Base-by-base conservation (phyloP, 2,888 invertebrate genomes). In the Eremobia ochroleuca region DNA sequence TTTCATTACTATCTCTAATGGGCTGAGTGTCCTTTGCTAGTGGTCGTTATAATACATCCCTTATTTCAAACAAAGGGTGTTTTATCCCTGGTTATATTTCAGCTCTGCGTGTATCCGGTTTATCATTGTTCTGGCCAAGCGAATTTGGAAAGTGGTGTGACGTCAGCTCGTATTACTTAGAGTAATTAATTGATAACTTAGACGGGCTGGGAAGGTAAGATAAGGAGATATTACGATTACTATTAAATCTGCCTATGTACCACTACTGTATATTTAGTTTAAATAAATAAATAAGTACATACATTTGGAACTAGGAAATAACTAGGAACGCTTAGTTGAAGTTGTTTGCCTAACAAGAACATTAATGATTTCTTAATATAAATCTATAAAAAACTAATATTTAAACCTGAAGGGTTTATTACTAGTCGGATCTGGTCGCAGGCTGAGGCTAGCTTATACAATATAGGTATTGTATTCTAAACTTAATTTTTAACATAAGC, bases 51-150 rank as follows among this genome's bases (percentile, higher is more conserved):
- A 79, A 78, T 86, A 83, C 64, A 61, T 67, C 69, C 73, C 34
- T 65, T 76, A 81, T 79, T 74, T 85, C 80, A 86, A 86, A 86
- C 84, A 85, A 85, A 79, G 76, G 76, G 49, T 52, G 46, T 83
- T 83, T 82, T 83, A 77, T 69, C 43, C 65, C 67, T 18, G 49
- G 61, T 64, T 79, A 81, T 70, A 81, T 78, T 80, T 79, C 34
- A 72, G 46, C 43, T 55, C 15, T 25, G 58, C 49, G 18, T 85
- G 61, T 70, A 69, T 76, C 73, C 65, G 43, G 82, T 69, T 46
- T 70, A 76, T 79, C 78, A 79, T 79, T 86, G 83, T 86, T 79
- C 73, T 77, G 31, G 46, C n/a, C 66, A 69, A 78, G 83, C n/a
- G 79, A 83, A 75, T 77, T 77, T 49, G 13, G 66, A 62, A 74